Conservation (phyloP, 1,140 invertebrate species). For the Megalopta genalis region DNA sequence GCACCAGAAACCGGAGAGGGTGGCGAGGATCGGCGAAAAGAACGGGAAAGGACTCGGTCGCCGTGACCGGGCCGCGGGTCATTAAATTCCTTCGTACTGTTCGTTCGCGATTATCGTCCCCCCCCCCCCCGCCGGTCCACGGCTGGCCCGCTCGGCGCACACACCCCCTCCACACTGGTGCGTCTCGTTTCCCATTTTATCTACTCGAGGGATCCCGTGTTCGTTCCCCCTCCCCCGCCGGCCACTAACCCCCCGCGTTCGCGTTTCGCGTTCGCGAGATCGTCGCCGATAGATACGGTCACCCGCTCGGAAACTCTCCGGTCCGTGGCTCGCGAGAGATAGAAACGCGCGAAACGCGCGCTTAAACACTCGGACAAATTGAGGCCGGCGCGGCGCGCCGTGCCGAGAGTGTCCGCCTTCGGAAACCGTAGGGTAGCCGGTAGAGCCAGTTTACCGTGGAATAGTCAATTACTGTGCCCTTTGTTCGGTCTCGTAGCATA, state of each 20-base stretch:
- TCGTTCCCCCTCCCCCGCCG: neutral
- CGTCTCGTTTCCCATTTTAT: constrained; percentile 30
- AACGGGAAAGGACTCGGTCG: neutral
- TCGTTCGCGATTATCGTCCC: constrained; percentile 25
- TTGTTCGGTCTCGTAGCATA: too few relatives aligned
- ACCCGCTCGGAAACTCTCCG: too few relatives aligned
- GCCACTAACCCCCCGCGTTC: neutral
- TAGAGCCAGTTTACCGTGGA: too few relatives aligned
- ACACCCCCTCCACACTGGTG: too few relatives aligned
- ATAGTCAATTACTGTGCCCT: too few relatives aligned
- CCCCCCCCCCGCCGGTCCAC: neutral
- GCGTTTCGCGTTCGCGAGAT: constrained; percentile 5
- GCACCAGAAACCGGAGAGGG: constrained; percentile 10
- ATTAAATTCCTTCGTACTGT: constrained; percentile 31
- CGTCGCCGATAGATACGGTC: constrained; percentile 23
- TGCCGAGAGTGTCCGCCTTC: constrained; percentile 38
- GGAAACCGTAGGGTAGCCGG: neutral
- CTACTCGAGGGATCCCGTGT: constrained; percentile 25
- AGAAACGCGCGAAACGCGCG: constrained; percentile 34
- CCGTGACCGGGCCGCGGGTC: constrained; percentile 6
- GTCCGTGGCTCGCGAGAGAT: constrained; percentile 25
- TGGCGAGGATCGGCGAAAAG: neutral
- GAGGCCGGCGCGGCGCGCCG: constrained; percentile 11
- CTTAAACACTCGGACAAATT: constrained; percentile 60
- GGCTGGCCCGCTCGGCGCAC: too few relatives aligned